phyloP scores from a whole-genome alignment of 2,113 vertebrate genomes.

The Tragelaphus buxtoni region DNA sequence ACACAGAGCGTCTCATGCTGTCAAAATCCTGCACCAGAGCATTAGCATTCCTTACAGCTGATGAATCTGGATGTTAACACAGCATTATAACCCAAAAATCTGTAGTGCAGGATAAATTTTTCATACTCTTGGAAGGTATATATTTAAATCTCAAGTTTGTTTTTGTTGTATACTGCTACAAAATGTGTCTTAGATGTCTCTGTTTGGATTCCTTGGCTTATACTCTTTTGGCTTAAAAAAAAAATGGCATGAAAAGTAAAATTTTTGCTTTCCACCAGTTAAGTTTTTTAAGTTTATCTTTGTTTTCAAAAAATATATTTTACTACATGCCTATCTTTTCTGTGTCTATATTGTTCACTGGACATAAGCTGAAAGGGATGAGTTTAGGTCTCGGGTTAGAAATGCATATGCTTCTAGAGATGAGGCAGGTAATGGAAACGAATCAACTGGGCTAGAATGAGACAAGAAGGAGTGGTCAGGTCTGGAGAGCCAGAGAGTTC shows the following conservation, averaged over 20 bases:
- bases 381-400: background rate
- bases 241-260: background rate
- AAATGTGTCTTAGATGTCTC: background rate
- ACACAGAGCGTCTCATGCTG: background rate
- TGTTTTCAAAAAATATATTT: background rate
- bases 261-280: background rate
- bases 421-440: no score
- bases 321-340: background rate
- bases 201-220: constrained; percentile 23
- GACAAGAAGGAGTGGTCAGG: background rate
- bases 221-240: background rate
- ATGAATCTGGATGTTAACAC: background rate
- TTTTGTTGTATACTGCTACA: background rate
- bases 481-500: background rate
- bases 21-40: background rate
- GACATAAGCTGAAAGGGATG: background rate
- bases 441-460: background rate
- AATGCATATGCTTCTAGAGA: background rate
- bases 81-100: background rate
- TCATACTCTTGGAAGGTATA: background rate
- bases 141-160: background rate
- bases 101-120: background rate
- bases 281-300: background rate
- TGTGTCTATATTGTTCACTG: background rate
- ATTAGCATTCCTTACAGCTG: background rate